Percentiles rank a stretch among this genome's conserved stretches.
These are phyloP conservation scores for Lichenostomus cassidix DNA, from an alignment of 2,113 vertebrate genomes.

Conservation along the genomic window DNA sequence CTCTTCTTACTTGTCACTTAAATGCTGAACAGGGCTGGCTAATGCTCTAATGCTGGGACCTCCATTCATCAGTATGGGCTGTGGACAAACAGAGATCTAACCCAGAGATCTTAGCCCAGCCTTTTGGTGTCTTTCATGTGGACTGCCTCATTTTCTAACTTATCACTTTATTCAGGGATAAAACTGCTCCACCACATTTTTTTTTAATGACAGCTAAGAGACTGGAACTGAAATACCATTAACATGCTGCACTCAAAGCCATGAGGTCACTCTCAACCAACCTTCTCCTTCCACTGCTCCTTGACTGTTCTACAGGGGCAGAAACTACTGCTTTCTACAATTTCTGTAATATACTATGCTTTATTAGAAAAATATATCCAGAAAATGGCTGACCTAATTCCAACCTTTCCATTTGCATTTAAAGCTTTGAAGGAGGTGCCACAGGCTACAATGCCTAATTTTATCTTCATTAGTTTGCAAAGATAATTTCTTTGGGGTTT, in stretches of 20 bases:
- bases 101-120: background rate
- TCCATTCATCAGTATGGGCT: background rate
- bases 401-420: background rate
- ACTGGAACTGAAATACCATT: background rate
- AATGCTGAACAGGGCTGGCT: background rate
- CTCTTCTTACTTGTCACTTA: background rate
- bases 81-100: background rate
- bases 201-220: background rate
- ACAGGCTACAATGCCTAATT: slow-evolving; percentile 3
- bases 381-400: slow-evolving; percentile 12
- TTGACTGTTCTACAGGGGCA: background rate
- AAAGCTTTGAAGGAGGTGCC: slow-evolving; percentile 14
- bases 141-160: background rate
- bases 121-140: background rate
- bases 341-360: background rate
- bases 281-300: background rate
- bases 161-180: background rate
- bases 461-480: slow-evolving; percentile 22
- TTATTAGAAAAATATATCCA: background rate
- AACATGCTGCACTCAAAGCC: background rate
- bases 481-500: slow-evolving; percentile 27
- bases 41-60: background rate
- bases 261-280: background rate
- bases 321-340: background rate
- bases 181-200: background rate